Evolutionary conservation across 2,888 invertebrate genomes (phyloP), one percentile per base, ranked within the genome.

Genomic region (Phengaris arion): DNA sequence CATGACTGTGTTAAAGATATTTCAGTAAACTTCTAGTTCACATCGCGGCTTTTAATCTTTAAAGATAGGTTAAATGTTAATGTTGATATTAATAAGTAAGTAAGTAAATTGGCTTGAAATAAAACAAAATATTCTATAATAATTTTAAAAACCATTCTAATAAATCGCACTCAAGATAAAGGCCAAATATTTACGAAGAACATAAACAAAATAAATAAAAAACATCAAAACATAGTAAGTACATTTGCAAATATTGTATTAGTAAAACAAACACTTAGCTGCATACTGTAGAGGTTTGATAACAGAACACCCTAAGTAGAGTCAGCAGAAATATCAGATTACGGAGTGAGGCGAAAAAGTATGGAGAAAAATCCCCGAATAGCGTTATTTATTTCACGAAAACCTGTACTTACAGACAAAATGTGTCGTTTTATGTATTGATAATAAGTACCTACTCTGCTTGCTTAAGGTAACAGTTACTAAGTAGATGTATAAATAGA

Each of bases 301-400:
- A 81, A 81, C 77, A 81, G 80, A 74, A 78, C 76, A 76, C 74
- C 81, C 88, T 12, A 35, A 64, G 64, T 35, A 64, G 64, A 64
- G 64, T 64, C 64, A 64, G 64, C 64, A 64, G 12, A 45, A 64
- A 64, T 64, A 64, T 64, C 64, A 35, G 64, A 64, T 64, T 64
- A 64, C 64, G 35, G 13, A 35, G 45, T 64, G 10, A 64, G 35
- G 64, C 45, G 35, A 35, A 64, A 64, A 48, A 59, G 35, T 45
- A 7, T 64, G 6, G 35, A 64, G 64, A 35, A 12, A 15, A 10
- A 59, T 45, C 35, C 35, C 35, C 35, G 6, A 35, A 35, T 35
- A 64, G 9, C 59, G 10, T 59, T 10, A 35, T 35, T 64, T 9
- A 64, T 64, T 64, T 10, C 7, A 64, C 22, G 12, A 22, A 35